phyloP scores from a whole-genome alignment of 2,797 vertebrate genomes.

The Gymnothorax reevesii region DNA sequence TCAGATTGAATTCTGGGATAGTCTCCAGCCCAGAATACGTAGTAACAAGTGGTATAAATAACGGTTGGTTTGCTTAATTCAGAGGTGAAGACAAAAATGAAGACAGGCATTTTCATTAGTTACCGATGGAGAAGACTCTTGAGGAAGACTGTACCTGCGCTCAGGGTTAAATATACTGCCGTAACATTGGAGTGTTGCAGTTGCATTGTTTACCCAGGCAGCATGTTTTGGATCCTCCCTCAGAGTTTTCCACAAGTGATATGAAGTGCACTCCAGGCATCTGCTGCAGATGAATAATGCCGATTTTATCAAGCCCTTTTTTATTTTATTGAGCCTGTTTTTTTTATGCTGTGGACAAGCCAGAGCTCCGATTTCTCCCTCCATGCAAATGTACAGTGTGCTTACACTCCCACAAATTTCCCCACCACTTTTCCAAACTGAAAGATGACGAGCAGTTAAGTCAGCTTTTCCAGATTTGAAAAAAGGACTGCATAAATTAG shows the following conservation, averaged over 20 bases:
- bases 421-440: neutral
- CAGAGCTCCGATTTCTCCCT: neutral
- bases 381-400: neutral
- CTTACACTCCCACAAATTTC: neutral
- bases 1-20: no score
- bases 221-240: neutral
- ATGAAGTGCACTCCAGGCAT: neutral
- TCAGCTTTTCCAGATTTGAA: slow-evolving; percentile 23
- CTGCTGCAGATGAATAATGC: slow-evolving; percentile 4
- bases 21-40: no score
- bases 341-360: neutral
- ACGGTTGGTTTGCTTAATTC: neutral
- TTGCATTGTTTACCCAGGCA: neutral
- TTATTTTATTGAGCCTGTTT: neutral
- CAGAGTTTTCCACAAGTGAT: neutral
- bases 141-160: neutral
- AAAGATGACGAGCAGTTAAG: neutral
- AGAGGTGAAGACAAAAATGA: neutral
- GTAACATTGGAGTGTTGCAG: neutral
- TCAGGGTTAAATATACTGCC: neutral
- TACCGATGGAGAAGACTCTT: neutral
- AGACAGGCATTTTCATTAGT: neutral
- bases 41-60: no score
- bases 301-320: no score
- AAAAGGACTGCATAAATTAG: neutral